Percentiles rank a stretch among this genome's conserved stretches.
Evolutionary conservation across 2,113 vertebrate genomes (phyloP).

Genomic region (Elephas maximus): DNA sequence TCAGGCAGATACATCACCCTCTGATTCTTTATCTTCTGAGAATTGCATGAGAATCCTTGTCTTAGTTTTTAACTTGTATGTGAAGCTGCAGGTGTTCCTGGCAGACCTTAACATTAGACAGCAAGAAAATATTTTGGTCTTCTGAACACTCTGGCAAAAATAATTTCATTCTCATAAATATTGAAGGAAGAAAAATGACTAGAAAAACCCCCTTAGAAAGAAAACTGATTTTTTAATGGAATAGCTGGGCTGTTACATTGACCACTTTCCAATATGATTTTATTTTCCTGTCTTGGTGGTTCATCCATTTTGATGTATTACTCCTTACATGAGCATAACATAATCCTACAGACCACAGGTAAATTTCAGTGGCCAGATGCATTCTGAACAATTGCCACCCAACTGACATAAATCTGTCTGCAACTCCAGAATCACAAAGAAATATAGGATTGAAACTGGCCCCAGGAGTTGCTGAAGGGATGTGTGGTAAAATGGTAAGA

Average conservation of each 20-base stretch:
- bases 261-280: slow-evolving; percentile 37
- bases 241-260: background rate
- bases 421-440: background rate
- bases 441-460: background rate
- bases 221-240: slow-evolving; percentile 64
- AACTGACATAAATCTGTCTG: background rate
- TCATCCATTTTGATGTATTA: background rate
- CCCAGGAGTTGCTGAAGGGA: background rate
- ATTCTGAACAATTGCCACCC: background rate
- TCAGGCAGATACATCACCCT: background rate
- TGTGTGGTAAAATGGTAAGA: background rate
- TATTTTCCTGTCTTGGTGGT: background rate
- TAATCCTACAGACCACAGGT: background rate
- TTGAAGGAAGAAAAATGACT: background rate
- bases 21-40: background rate
- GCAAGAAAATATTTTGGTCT: slow-evolving; percentile 20
- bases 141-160: slow-evolving; percentile 26
- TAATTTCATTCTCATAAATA: slow-evolving; percentile 18
- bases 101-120: background rate
- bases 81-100: background rate
- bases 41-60: background rate
- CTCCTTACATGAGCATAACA: background rate
- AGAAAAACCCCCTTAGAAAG: background rate
- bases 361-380: background rate
- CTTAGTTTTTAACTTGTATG: slow-evolving; percentile 57